Percentiles rank a stretch among this genome's conserved stretches.
Evolutionary conservation across 2,113 vertebrate genomes (phyloP).

Genomic region (Pagrus major): DNA sequence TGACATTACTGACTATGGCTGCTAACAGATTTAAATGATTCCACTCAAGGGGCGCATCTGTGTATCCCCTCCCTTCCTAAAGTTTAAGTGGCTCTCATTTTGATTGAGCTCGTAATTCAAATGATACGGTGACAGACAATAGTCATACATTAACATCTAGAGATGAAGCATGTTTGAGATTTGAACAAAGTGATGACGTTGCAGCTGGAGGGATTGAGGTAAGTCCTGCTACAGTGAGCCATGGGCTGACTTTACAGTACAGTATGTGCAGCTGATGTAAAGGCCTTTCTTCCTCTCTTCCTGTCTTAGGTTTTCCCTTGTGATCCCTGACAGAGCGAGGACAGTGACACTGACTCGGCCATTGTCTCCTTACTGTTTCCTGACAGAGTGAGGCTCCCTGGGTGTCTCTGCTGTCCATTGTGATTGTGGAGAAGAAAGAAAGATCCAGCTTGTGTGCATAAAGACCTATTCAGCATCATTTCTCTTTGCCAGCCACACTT

Average conservation of each 20-base stretch:
- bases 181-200: slow-evolving; percentile 1
- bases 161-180: slow-evolving; percentile 11
- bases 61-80: background rate
- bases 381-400: slow-evolving; percentile 37
- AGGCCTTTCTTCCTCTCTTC: slow-evolving; percentile 39
- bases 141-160: background rate
- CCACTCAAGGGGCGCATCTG: slow-evolving; percentile 6
- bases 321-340: slow-evolving; percentile 47
- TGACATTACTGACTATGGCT: background rate
- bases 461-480: slow-evolving; percentile 64
- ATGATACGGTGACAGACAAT: background rate
- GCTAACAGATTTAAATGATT: slow-evolving; percentile 1
- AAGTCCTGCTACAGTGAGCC: background rate
- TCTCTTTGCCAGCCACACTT: slow-evolving; percentile 35
- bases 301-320: slow-evolving; percentile 54
- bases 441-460: slow-evolving; percentile 62
- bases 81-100: background rate
- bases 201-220: background rate
- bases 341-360: slow-evolving; percentile 59
- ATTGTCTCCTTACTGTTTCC: slow-evolving; percentile 65
- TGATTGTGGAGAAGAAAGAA: slow-evolving; percentile 56
- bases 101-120: slow-evolving; percentile 8
- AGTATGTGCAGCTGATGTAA: slow-evolving; percentile 28
- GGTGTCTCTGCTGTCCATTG: slow-evolving; percentile 50
- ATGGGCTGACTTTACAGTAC: background rate